These are phyloP conservation scores for Sceloporus tristichus DNA, from an alignment of 2,113 vertebrate species.

Conservation along the genomic window DNA sequence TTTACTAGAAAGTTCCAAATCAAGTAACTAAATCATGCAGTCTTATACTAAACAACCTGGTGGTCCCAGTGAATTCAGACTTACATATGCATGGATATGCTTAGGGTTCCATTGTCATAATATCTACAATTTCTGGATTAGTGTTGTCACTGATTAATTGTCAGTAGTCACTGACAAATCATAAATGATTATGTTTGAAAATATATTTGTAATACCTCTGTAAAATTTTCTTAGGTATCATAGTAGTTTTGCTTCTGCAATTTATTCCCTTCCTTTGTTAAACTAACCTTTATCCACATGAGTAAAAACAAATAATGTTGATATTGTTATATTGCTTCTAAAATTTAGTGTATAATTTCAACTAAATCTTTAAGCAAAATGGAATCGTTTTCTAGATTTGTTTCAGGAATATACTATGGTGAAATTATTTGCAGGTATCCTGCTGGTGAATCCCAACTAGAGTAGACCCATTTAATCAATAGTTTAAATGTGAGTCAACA, in stretches of 20 bases:
- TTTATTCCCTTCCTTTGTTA: not conserved
- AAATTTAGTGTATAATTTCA: not conserved
- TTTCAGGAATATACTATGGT: not conserved
- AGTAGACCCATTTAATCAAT: too few species aligned
- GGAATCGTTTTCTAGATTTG: not conserved
- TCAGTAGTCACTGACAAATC: not conserved
- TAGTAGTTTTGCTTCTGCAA: not conserved
- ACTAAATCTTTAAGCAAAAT: too few species aligned
- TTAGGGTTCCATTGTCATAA: not conserved
- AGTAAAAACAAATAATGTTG: not conserved
- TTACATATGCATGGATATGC: not conserved
- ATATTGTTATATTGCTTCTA: not conserved
- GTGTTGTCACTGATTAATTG: not conserved
- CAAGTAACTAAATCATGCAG: not conserved
- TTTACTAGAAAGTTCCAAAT: not conserved
- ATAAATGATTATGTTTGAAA: not conserved
- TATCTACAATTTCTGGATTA: not conserved
- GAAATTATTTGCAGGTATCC: not conserved
- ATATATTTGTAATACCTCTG: not conserved
- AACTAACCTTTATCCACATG: not conserved
- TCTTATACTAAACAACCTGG: too few species aligned
- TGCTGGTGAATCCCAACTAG: too few species aligned
- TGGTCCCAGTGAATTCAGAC: not conserved
- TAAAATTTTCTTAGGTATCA: not conserved
- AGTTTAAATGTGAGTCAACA: too few species aligned